phyloP scores from a whole-genome alignment of 1,140 invertebrate genomes.

The Drosophila triauraria region DNA sequence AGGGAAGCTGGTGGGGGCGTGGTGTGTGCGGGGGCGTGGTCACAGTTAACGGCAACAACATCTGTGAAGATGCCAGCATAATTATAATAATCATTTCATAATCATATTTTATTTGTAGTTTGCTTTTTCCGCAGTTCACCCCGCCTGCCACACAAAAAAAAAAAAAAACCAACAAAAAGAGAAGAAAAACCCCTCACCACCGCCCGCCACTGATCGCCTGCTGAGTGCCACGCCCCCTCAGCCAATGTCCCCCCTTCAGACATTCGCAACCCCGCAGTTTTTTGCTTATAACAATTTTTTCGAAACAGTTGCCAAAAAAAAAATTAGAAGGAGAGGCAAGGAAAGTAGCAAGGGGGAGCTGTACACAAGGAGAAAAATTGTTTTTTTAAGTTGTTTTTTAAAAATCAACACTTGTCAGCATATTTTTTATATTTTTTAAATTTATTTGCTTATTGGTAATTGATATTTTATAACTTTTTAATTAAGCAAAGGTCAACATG shows the following conservation, averaged over 20 bases:
- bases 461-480: not conserved
- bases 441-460: not conserved
- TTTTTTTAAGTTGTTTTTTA: not conserved
- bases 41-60: constrained; percentile 80
- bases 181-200: not conserved
- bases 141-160: constrained; percentile 41
- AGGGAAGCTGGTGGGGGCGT: not conserved
- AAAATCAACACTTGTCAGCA: not conserved
- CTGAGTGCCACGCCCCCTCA: constrained; percentile 30
- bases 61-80: constrained; percentile 83
- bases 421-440: not conserved
- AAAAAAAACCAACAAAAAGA: too few species aligned
- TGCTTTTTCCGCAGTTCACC: constrained; percentile 42
- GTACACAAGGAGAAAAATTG: constrained; percentile 1
- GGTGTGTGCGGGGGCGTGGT: constrained; percentile 60
- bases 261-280: constrained; percentile 49
- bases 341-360: constrained; percentile 4
- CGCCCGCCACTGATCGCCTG: constrained; percentile 13
- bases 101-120: constrained; percentile 83
- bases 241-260: constrained; percentile 3
- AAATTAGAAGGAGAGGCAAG: constrained; percentile 11
- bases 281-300: constrained; percentile 49
- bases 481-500: too few species aligned
- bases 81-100: constrained; percentile 85
- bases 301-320: constrained; percentile 79